Base-by-base conservation (phyloP, 1,140 invertebrate genomes). In the Rhyacophila brunnea region DNA sequence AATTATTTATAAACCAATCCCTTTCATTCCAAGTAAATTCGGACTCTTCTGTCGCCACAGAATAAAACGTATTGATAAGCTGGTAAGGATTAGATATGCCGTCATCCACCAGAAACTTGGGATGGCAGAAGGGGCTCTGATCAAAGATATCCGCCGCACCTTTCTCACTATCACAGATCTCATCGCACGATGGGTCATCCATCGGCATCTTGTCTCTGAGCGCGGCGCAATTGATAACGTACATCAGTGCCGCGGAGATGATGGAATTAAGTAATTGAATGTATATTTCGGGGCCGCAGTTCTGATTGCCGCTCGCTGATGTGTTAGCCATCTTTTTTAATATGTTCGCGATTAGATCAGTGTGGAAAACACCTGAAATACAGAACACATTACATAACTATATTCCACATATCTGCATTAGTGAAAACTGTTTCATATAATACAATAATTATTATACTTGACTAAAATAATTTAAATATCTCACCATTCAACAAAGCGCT, bases 401-500 rank as follows among this genome's bases (percentile, higher is more conserved):
- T n/a, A n/a, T n/a, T n/a, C n/a, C n/a, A n/a, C n/a, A n/a, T n/a
- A n/a, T n/a, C n/a, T n/a, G n/a, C n/a, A n/a, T n/a, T n/a, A n/a
- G n/a, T n/a, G n/a, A n/a, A n/a, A n/a, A n/a, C n/a, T n/a, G n/a
- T n/a, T n/a, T n/a, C n/a, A n/a, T n/a, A n/a, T n/a, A n/a, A n/a
- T n/a, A n/a, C n/a, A n/a, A n/a, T n/a, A n/a, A n/a, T n/a, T n/a
- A n/a, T n/a, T n/a, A n/a, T n/a, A n/a, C n/a, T n/a, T n/a, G n/a
- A n/a, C n/a, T n/a, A n/a, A n/a, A n/a, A n/a, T n/a, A 28, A 5
- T 28, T 59, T 38, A 58, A 43, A 51, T 51, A 44, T 44, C 6
- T 64, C 59, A 78, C 77, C 75, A 63, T 71, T 67, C 32, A 74
- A 65, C 15, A 78, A 65, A 53, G 75, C 68, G 64, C 65, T 74